These are phyloP conservation scores for Xanthia icteritia DNA, from an alignment of 2,888 invertebrate species.

Conservation along the genomic window DNA sequence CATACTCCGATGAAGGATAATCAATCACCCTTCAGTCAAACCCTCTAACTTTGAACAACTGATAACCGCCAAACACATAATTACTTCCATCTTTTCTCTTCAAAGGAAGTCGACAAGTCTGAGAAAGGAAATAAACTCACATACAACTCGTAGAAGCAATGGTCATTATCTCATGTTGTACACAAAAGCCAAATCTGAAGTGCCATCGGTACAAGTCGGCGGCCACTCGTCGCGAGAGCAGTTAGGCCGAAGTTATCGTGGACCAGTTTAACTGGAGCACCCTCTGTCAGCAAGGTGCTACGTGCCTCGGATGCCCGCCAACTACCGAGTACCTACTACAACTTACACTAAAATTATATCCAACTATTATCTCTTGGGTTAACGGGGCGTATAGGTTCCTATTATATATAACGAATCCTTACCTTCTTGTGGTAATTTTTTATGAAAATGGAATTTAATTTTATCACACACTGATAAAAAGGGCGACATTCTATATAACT, in stretches of 20 bases:
- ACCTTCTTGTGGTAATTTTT: neutral
- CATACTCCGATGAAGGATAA: neutral
- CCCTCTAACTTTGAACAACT: slow-evolving; percentile 8
- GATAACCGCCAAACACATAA: slow-evolving; percentile 17
- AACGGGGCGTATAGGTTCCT: neutral
- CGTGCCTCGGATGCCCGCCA: slow-evolving; percentile 85
- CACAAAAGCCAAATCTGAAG: slow-evolving; percentile 79
- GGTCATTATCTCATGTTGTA: slow-evolving; percentile 65
- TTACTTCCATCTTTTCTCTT: slow-evolving; percentile 19
- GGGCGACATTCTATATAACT: neutral
- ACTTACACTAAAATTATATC: slow-evolving; percentile 59
- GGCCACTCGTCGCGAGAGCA: slow-evolving; percentile 79
- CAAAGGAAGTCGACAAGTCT: slow-evolving; percentile 12
- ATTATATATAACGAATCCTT: neutral
- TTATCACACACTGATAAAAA: neutral
- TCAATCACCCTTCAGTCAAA: neutral
- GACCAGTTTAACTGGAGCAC: slow-evolving; percentile 77
- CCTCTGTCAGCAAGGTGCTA: slow-evolving; percentile 76
- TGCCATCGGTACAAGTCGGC: slow-evolving; percentile 78
- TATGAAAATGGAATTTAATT: neutral
- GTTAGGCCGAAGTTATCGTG: slow-evolving; percentile 83
- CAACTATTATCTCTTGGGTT: slow-evolving; percentile 47
- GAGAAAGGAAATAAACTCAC: slow-evolving; percentile 42
- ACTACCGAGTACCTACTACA: slow-evolving; percentile 67
- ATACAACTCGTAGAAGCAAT: slow-evolving; percentile 27